A percentile compares a stretch with the other conserved stretches of the same genome.
phyloP scores from a whole-genome alignment of 2,113 vertebrate species.

The Syngnathus floridae region DNA sequence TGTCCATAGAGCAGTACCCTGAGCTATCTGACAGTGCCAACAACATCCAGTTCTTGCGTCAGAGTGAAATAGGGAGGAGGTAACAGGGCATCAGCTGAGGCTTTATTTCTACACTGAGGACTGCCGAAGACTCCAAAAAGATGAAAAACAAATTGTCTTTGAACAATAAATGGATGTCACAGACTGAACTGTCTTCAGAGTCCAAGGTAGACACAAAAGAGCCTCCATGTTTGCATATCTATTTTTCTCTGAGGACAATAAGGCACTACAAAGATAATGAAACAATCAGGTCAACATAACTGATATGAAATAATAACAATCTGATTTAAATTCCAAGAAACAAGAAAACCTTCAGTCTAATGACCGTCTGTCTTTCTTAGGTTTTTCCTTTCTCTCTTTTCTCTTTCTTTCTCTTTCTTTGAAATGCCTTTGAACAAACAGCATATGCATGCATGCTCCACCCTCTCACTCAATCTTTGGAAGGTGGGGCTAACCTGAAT shows the following conservation, averaged over 20 bases:
- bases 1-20: constrained; percentile 98
- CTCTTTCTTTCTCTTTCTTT: constrained; percentile 10
- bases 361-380: constrained; percentile 27
- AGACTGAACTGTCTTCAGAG: constrained; percentile 33
- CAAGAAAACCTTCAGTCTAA: constrained; percentile 12
- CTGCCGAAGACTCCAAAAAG: constrained; percentile 32
- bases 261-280: constrained; percentile 10
- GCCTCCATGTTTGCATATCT: constrained; percentile 10
- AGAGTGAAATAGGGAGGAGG: constrained; percentile 98
- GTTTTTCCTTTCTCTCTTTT: constrained; percentile 6
- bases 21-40: constrained; percentile 97
- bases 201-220: constrained; percentile 31
- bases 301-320: constrained; percentile 21
- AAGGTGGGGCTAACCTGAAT: constrained; percentile 32
- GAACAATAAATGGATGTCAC: constrained; percentile 44
- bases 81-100: constrained; percentile 73
- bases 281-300: constrained; percentile 25
- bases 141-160: constrained; percentile 8
- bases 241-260: constrained; percentile 13
- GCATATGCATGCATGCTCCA: constrained; percentile 34
- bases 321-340: constrained; percentile 13
- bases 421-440: constrained; percentile 33
- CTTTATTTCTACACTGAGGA: not conserved
- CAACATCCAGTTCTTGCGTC: constrained; percentile 97
- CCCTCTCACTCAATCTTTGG: constrained; percentile 6